A percentile compares a stretch with the other conserved stretches of the same genome.
Evolutionary conservation across 2,888 invertebrate species (phyloP).

Genomic region (Chaitophorus viminalis): DNA sequence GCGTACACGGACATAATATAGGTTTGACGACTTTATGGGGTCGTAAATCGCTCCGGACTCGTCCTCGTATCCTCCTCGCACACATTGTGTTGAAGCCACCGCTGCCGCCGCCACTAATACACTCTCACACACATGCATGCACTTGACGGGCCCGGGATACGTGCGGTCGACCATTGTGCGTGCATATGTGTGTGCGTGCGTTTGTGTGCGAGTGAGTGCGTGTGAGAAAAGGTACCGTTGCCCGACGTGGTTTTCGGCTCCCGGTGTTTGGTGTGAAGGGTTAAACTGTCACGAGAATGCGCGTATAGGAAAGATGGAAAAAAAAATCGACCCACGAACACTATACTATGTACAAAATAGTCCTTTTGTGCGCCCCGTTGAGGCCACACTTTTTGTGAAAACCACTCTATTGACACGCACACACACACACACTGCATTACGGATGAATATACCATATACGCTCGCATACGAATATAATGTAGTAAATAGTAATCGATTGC

Average conservation of each 20-base stretch:
- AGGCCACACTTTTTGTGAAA: background rate
- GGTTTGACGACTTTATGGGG: constrained; percentile 26
- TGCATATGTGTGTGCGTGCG: background rate
- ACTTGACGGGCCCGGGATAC: background rate
- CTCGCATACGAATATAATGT: background rate
- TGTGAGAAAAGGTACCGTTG: constrained; percentile 47
- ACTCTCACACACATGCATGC: background rate
- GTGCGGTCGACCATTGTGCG: background rate
- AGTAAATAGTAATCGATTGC: background rate
- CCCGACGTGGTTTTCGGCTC: constrained; percentile 36
- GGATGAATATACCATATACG: background rate
- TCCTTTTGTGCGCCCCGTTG: background rate
- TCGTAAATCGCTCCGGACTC: constrained; percentile 33
- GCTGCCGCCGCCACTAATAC: background rate
- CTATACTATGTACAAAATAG: background rate
- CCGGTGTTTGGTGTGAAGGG: constrained; percentile 56
- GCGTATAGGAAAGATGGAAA: background rate
- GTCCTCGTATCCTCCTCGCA: background rate
- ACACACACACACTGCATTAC: background rate
- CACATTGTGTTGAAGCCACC: background rate
- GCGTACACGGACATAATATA: background rate
- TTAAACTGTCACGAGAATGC: constrained; percentile 45
- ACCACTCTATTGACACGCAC: constrained; percentile 41
- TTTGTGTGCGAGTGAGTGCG: too few relatives aligned
- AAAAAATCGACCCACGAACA: background rate